Evolutionary conservation across 2,113 vertebrate species (phyloP).

Genomic region (Enhydra lutris): DNA sequence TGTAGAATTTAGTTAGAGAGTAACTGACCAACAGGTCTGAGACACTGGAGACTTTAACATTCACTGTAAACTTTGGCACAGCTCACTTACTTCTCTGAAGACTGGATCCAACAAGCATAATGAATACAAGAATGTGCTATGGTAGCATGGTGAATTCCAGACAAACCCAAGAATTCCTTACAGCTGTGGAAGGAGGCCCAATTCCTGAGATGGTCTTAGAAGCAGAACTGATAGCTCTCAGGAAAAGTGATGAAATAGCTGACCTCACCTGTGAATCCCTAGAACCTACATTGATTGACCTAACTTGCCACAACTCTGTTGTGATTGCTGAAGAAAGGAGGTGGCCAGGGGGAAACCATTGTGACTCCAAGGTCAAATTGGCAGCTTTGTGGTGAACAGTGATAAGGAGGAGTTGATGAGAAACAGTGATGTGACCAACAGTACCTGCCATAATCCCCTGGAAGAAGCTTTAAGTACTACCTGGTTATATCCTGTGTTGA

Average conservation of each 20-base stretch:
- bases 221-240: slow-evolving; percentile 77
- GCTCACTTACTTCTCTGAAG: background rate
- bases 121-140: slow-evolving; percentile 64
- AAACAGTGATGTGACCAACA: slow-evolving; percentile 72
- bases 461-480: slow-evolving; percentile 63
- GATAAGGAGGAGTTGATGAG: slow-evolving; percentile 88
- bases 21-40: background rate
- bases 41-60: background rate
- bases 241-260: slow-evolving; percentile 87
- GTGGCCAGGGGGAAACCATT: slow-evolving; percentile 64
- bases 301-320: slow-evolving; percentile 89
- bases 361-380: slow-evolving; percentile 67
- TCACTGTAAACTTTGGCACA: background rate
- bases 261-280: slow-evolving; percentile 90
- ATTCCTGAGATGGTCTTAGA: slow-evolving; percentile 69
- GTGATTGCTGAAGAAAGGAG: slow-evolving; percentile 84
- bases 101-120: background rate
- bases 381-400: slow-evolving; percentile 89
- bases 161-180: slow-evolving; percentile 59
- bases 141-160: slow-evolving; percentile 71
- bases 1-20: background rate
- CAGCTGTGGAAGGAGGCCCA: slow-evolving; percentile 43
- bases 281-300: slow-evolving; percentile 87
- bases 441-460: slow-evolving; percentile 57
- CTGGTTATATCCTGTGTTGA: slow-evolving; percentile 85